These are phyloP conservation scores for Suncus etruscus DNA, from an alignment of 2,113 vertebrate species.

Conservation along the genomic window DNA sequence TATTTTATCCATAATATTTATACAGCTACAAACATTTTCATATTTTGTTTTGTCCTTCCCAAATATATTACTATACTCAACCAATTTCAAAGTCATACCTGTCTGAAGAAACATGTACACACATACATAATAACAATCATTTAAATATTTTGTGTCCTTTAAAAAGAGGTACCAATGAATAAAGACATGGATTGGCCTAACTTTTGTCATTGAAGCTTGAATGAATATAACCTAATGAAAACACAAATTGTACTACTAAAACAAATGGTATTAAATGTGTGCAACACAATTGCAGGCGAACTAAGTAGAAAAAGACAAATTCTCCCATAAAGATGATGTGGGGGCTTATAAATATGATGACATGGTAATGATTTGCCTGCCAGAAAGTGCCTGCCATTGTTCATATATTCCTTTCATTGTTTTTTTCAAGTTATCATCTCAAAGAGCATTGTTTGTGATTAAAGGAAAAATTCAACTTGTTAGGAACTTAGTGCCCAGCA, in stretches of 20 bases:
- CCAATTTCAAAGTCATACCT: conserved; percentile 69
- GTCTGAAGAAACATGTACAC: conserved; percentile 67
- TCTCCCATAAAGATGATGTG: conserved; percentile 24
- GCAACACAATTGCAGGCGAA: conserved; percentile 46
- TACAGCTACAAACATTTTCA: conserved; percentile 16
- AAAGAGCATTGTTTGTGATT: conserved; percentile 32
- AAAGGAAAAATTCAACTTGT: conserved; percentile 54
- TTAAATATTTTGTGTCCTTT: conserved; percentile 82
- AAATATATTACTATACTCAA: conserved; percentile 51
- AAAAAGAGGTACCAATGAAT: conserved; percentile 72
- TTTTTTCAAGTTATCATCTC: conserved; percentile 68
- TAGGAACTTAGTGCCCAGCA: accelerated
- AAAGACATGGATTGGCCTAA: conserved; percentile 74
- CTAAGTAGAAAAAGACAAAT: conserved; percentile 23
- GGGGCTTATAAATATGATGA: conserved; percentile 72
- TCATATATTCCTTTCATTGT: conserved; percentile 75
- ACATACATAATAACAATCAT: conserved; percentile 79
- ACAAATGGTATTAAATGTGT: conserved; percentile 71
- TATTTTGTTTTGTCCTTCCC: conserved; percentile 10
- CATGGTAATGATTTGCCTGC: neutral
- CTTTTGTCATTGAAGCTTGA: conserved; percentile 74
- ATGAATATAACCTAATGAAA: conserved; percentile 71
- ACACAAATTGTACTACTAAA: conserved; percentile 77
- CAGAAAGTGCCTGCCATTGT: conserved; percentile 21
- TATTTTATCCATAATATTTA: conserved; percentile 8